Conservation (phyloP, 2,888 invertebrate genomes). For the Aleiodes alternator region DNA sequence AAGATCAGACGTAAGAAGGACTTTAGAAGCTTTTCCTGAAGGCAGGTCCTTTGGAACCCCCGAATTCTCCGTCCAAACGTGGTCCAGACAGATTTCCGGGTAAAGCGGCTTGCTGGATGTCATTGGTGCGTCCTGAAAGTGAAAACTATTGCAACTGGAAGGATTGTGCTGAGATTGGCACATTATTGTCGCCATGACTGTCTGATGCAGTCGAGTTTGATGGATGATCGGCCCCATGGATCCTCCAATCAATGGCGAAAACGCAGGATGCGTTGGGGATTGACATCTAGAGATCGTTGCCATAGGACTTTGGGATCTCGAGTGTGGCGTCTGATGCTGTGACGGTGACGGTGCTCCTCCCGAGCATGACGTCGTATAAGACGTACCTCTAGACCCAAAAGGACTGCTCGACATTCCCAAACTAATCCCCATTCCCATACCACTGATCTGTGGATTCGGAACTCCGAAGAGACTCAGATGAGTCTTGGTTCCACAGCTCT, state of each 20-base stretch:
- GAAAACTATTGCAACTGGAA: conserved; percentile 63
- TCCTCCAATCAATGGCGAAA: conserved; percentile 65
- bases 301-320: conserved; percentile 77
- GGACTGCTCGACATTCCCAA: conserved; percentile 62
- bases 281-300: conserved; percentile 76
- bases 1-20: conserved; percentile 90
- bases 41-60: conserved; percentile 74
- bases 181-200: conserved; percentile 64
- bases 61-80: conserved; percentile 89
- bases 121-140: conserved; percentile 62
- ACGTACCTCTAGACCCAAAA: conserved; percentile 68
- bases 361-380: conserved; percentile 67
- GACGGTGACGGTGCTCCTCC: conserved; percentile 67
- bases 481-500: conserved; percentile 64
- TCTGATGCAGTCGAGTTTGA: conserved; percentile 68
- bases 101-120: conserved; percentile 80
- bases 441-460: conserved; percentile 63
- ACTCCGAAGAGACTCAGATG: conserved; percentile 68
- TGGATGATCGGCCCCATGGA: conserved; percentile 62
- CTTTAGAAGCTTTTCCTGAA: conserved; percentile 82
- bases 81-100: conserved; percentile 92
- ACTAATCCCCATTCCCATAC: conserved; percentile 55
- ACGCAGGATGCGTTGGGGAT: conserved; percentile 70
- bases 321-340: conserved; percentile 68
- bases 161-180: conserved; percentile 65